Base-by-base conservation (phyloP, 2,888 invertebrate genomes). In the Physocephala rufipes region DNA sequence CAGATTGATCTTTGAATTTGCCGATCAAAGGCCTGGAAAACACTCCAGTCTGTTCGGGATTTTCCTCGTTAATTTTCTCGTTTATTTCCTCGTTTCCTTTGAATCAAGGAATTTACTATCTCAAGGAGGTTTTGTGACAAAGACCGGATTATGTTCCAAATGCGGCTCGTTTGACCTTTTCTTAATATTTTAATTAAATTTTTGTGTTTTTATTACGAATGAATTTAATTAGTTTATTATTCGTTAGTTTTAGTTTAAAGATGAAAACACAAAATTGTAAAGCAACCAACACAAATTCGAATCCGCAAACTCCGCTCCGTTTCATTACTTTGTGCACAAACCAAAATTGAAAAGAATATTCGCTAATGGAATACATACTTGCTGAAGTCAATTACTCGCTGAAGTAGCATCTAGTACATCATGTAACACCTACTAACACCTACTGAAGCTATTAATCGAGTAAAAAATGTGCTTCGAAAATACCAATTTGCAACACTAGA, bases 81-180 rank as follows among this genome's bases (percentile, higher is more conserved):
- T 19, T 19, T 19, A 4, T 19, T 51, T 16, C 51, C 19, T 4
- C 21, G 12, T 47, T 47, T 61, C 24, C 55, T 43, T 26, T 55
- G 51, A 53, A 66, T n/a, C n/a, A n/a, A n/a, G n/a, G n/a, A n/a
- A n/a, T n/a, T n/a, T n/a, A 67, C 45, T 67, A 28, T 53, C 28
- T 15, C 15, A 30, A 67, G 26, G 24, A 67, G 59, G 36, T 58
- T 58, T 67, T 70, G 70, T 70, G 63, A 53, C 53, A 55, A n/a
- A 70, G 36, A 64, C 58, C 55, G 15, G 26, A n/a, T 0, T 19
- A 16, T 28, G 59, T 12, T 15, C 16, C 53, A 53, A 28, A 9
- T 15, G 26, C 24, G 24, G n/a, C 9, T 19, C 16, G 36, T 61
- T 30, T 53, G 19, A 3, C 19, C 9, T 53, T n/a, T 53, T 12